phyloP scores from a whole-genome alignment of 37 sponge, comb jelly and placozoan genomes.

The Axinella damicornis region DNA sequence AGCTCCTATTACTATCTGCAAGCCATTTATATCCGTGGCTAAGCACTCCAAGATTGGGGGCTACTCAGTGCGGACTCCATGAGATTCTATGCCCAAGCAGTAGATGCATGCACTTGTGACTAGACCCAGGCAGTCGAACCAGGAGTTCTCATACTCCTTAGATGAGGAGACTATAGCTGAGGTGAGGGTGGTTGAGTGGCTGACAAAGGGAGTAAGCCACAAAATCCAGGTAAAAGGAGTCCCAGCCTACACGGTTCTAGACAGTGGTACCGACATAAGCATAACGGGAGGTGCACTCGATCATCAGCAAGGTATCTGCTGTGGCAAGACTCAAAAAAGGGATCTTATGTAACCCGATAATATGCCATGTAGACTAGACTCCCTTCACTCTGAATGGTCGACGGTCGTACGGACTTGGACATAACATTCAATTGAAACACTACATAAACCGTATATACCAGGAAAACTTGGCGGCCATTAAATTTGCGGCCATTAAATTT shows the following conservation, averaged over 20 bases:
- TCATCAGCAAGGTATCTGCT: slow-evolving; percentile 20
- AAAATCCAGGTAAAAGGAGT: slow-evolving; percentile 43
- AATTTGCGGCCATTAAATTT: too few species aligned
- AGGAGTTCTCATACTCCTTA: slow-evolving; percentile 36
- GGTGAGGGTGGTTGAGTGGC: too few species aligned
- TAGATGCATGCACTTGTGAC: neutral
- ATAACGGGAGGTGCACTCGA: slow-evolving; percentile 40
- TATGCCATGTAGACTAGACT: slow-evolving; percentile 10
- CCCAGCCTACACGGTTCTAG: slow-evolving; percentile 34
- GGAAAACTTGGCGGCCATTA: too few species aligned
- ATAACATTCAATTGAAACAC: slow-evolving; percentile 25
- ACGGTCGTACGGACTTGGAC: slow-evolving; percentile 47
- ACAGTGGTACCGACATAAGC: slow-evolving; percentile 43
- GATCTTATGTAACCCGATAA: slow-evolving; percentile 34
- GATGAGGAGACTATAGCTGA: slow-evolving; percentile 3
- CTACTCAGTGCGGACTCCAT: neutral
- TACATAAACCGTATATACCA: slow-evolving; percentile 26
- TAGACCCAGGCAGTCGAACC: slow-evolving; percentile 8
- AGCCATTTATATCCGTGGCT: slow-evolving; percentile 30
- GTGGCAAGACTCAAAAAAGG: slow-evolving; percentile 12
- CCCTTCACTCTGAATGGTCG: slow-evolving; percentile 44
- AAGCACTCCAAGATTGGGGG: slow-evolving; percentile 44
- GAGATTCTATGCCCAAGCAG: neutral
- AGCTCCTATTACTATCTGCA: slow-evolving; percentile 39
- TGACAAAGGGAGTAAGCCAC: slow-evolving; percentile 40